Percentiles rank a stretch among this genome's conserved stretches.
These are phyloP conservation scores for Prochilodus magdalenae DNA, from an alignment of 2,113 vertebrate species.

Conservation along the genomic window DNA sequence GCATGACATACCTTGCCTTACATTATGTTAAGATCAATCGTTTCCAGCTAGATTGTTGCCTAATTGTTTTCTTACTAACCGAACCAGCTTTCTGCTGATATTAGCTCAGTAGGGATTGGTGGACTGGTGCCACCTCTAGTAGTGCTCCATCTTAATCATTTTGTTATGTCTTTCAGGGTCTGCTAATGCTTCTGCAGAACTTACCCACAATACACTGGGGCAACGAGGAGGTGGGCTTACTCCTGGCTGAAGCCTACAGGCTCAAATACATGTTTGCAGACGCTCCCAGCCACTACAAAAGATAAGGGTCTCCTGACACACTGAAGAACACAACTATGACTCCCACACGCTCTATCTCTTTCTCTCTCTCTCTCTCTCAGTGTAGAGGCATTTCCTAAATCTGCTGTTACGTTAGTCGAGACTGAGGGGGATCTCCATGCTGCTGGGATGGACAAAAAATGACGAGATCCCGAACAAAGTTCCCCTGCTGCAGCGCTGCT, in stretches of 20 bases:
- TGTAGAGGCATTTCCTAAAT: neutral
- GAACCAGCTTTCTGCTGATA: too few relatives aligned
- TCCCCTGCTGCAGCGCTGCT: neutral
- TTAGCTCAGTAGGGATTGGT: too few relatives aligned
- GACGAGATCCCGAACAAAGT: constrained; percentile 3
- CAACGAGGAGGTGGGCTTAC: constrained; percentile 95
- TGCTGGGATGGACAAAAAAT: constrained; percentile 1
- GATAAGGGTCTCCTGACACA: constrained; percentile 76
- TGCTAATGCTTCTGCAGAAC: constrained; percentile 97
- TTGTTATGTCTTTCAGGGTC: constrained; percentile 80
- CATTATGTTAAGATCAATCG: too few relatives aligned
- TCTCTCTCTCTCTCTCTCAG: neutral
- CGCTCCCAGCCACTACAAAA: constrained; percentile 96
- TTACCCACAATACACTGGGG: constrained; percentile 99
- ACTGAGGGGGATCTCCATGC: neutral
- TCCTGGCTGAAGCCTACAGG: constrained; percentile 97
- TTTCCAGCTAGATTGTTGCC: too few relatives aligned
- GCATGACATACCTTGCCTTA: too few relatives aligned
- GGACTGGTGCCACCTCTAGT: neutral
- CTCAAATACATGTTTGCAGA: constrained; percentile 99
- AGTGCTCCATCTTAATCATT: neutral
- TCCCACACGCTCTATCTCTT: neutral
- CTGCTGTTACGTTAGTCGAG: neutral
- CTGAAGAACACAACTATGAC: neutral
- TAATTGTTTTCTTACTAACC: too few relatives aligned